Base-by-base conservation (phyloP, 2,888 invertebrate species). In the Fissipunctia ypsillon region DNA sequence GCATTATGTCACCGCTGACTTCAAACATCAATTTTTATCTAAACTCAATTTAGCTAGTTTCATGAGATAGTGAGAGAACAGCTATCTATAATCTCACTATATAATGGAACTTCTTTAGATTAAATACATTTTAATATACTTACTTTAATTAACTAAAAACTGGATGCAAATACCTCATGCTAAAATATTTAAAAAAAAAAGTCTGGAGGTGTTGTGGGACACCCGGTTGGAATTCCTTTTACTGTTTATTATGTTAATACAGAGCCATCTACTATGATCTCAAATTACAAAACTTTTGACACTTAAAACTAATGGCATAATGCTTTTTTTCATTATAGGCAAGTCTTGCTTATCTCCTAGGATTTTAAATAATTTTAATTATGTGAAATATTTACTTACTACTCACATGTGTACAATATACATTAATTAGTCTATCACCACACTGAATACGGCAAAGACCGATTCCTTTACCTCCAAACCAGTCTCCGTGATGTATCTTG, bases 401-500 rank as follows among this genome's bases (percentile, higher is more conserved):
- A 97, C 97, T 97, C 96, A 99, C 99, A 97, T 99, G 99, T 83
- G 99, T 98, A 85, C 98, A 97, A 93, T 99, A 99, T 74, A 99
- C 96, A 94, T 99, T 98, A 69, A 99, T 96, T 67, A 96, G 95
- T 82, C 97, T 96, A 65, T 98, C 97, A 43, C 97, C 96, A 76
- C 97, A 96, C 85, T 97, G 96, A 57, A 99, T 96, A 87, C 97
- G 97, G 90, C 98, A 98, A 35, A 99, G 94, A 3, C 98, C 99
- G 56, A 99, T 97, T 19, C 99, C 99, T 96, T 99, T 99, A 7
- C 99, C 99, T 54, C 99, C 99, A 94, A 99, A 99, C 99, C 99
- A 99, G 93, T 99, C 99, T 0, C 99, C 99, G 92, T 99, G 99
- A 82, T 99, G 98, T 79, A 99, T 96, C 95, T 99, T 98, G 95